phyloP scores from a whole-genome alignment of 2,888 invertebrate genomes.

The Cheilosia variabilis region DNA sequence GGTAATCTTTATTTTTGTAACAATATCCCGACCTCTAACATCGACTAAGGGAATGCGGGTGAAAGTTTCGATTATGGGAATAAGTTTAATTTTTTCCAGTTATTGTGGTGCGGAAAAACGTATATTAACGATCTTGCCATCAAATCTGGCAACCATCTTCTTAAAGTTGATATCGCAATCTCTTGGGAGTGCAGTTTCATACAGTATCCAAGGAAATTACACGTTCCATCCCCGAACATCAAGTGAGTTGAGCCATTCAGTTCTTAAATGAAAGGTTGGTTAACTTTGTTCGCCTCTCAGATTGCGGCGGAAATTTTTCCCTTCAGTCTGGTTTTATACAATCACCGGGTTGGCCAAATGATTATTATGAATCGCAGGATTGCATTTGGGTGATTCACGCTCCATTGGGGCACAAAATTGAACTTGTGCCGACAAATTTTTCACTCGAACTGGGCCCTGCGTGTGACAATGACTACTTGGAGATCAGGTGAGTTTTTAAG shows the following conservation, averaged over 20 bases:
- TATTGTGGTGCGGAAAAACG: constrained; percentile 58
- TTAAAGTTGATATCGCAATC: constrained; percentile 37
- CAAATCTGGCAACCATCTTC: constrained; percentile 71
- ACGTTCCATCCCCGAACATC: constrained; percentile 61
- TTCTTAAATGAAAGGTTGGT: background rate
- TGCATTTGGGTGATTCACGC: constrained; percentile 93
- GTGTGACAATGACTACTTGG: constrained; percentile 88
- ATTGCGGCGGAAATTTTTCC: constrained; percentile 90
- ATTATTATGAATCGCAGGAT: constrained; percentile 88
- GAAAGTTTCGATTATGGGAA: too few species aligned
- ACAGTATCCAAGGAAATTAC: constrained; percentile 65
- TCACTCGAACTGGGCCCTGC: constrained; percentile 86
- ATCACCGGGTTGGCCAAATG: constrained; percentile 91
- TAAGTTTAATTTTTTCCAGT: constrained; percentile 29
- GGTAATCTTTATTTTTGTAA: too few species aligned
- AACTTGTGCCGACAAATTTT: constrained; percentile 88
- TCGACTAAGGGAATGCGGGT: too few species aligned
- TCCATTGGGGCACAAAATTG: constrained; percentile 89
- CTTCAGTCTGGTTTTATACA: constrained; percentile 88
- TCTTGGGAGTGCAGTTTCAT: constrained; percentile 14
- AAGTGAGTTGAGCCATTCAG: constrained; percentile 23
- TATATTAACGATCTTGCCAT: constrained; percentile 39
- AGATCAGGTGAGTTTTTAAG: constrained; percentile 86
- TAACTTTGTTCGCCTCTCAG: constrained; percentile 79
- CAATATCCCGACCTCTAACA: too few species aligned